Evolutionary conservation across 2,888 invertebrate genomes (phyloP).

Genomic region (Ectemnius lituratus): DNA sequence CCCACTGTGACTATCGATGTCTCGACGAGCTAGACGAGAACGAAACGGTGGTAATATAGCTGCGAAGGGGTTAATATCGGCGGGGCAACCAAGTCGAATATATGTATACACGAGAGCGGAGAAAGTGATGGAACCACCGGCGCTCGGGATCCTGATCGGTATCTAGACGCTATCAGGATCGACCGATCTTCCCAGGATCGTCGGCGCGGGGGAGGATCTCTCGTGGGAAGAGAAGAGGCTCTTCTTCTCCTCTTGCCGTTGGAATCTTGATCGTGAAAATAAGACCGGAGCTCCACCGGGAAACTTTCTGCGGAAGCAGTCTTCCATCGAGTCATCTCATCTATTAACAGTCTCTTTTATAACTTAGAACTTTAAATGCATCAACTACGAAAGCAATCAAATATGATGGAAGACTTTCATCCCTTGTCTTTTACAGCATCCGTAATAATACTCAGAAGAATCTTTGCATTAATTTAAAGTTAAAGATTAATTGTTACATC

Average conservation of each 20-base stretch:
- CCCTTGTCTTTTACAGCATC: background rate
- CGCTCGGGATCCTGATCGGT: slow-evolving; percentile 68
- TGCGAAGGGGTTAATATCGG: background rate
- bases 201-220: slow-evolving; percentile 46
- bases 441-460: background rate
- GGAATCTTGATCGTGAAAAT: slow-evolving; percentile 56
- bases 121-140: slow-evolving; percentile 72
- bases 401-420: background rate
- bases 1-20: too few species aligned
- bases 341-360: background rate
- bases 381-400: background rate
- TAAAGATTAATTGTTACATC: slow-evolving; percentile 8
- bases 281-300: slow-evolving; percentile 14
- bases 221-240: slow-evolving; percentile 66
- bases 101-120: slow-evolving; percentile 50
- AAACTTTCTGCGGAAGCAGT: slow-evolving; percentile 35
- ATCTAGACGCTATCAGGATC: slow-evolving; percentile 67
- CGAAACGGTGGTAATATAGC: background rate
- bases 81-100: background rate
- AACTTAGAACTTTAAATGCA: too few species aligned
- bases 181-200: slow-evolving; percentile 68
- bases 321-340: background rate
- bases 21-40: background rate
- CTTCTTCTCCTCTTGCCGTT: slow-evolving; percentile 7
- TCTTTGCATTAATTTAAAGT: background rate